Evolutionary conservation across 2,888 invertebrate species (phyloP), one percentile per base, ranked within the genome.

Genomic region (Caenorhabditis japonica): DNA sequence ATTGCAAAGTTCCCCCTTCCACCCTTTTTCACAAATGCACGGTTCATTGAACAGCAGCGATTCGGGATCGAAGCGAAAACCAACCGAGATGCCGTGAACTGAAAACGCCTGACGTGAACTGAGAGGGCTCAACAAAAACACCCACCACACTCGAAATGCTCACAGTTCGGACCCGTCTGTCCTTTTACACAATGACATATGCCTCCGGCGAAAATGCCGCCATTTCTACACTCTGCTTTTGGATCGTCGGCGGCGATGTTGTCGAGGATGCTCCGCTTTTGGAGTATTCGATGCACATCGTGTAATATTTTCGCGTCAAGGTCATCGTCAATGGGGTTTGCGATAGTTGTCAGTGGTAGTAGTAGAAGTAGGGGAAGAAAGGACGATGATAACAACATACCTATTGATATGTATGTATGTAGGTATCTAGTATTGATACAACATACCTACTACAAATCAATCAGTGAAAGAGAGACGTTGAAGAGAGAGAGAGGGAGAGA

Each of bases 1-100:
- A 38, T 84, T 76, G 58, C 84, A 84, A 30, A 84, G 73, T 34
- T 83, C 84, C 3, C 84, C 84, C 36, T 75, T 75, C 82, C 83
- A 84, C 21, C 81, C 82, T 7, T 66, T 52, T 21, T 82, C 72
- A 44, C 84, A 84, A 36, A 84, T 79, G 41, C 84, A 84, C 8
- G 79, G 80, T 13, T 68, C 51, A 38, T 69, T 76, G 76, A 84
- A 84, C 21, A 84, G 69, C 17, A 80, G 62, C 43, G 75, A 76
- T 30, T 80, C 76, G 4, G 83, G 83, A 38, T 84, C 83, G 62
- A 80, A 84, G 3, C 84, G 80, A 13, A 70, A 66, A 12, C 84
- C 84, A 4, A 82, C 81, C 0, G 83, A 83, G 3, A 79, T 70
- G 0, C 84, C 84, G 39, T 83, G 76, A 13, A 77, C 84, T 84